These are phyloP conservation scores for Philereme transversata DNA, from an alignment of 2,888 invertebrate genomes.

Conservation along the genomic window DNA sequence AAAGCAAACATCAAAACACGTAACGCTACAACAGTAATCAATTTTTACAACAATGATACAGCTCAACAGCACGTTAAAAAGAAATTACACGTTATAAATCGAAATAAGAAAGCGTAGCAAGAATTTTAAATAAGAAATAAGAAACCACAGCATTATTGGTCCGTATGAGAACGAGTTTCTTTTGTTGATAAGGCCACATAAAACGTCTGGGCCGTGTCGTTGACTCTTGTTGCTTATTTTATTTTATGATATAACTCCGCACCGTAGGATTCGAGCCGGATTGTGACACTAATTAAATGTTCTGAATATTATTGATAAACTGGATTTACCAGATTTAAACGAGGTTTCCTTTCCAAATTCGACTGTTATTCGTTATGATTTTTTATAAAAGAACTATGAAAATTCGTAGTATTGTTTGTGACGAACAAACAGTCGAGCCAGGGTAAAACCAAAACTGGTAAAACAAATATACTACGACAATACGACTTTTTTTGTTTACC, in stretches of 20 bases:
- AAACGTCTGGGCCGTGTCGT: constrained; percentile 62
- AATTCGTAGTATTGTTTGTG: constrained; percentile 11
- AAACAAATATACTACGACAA: constrained; percentile 16
- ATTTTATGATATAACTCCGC: constrained; percentile 37
- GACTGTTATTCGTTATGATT: background rate
- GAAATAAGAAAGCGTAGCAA: constrained; percentile 72
- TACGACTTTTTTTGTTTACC: constrained; percentile 21
- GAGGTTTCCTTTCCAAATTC: constrained; percentile 10
- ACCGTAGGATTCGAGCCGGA: constrained; percentile 11
- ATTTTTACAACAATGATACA: constrained; percentile 22
- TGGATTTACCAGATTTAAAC: constrained; percentile 16
- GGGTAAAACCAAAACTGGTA: constrained; percentile 3
- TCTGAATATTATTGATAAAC: constrained; percentile 12
- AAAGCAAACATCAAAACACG: constrained; percentile 11
- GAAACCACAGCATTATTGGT: constrained; percentile 58
- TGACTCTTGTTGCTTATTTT: constrained; percentile 53
- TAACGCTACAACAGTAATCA: constrained; percentile 14
- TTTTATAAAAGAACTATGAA: background rate
- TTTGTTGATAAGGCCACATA: constrained; percentile 71
- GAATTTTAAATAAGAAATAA: constrained; percentile 68
- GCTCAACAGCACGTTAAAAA: constrained; percentile 19
- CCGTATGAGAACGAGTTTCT: constrained; percentile 70
- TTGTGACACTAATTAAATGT: constrained; percentile 22
- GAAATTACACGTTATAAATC: constrained; percentile 55
- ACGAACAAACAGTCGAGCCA: constrained; percentile 5